Percentiles rank a stretch among this genome's conserved stretches.
phyloP scores from a whole-genome alignment of 2,888 invertebrate genomes.

The Noctua comes region DNA sequence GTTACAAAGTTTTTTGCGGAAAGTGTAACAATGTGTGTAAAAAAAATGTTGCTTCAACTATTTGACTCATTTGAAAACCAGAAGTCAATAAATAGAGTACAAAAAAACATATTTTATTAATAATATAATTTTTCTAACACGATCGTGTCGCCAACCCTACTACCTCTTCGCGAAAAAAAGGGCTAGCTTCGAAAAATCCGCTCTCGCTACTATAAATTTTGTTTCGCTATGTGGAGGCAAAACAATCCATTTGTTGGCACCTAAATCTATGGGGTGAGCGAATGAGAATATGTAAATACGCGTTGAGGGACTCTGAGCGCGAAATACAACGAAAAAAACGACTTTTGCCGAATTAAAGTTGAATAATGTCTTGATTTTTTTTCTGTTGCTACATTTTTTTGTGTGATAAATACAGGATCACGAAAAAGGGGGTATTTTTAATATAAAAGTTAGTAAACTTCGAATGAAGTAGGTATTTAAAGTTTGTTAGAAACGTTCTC shows the following conservation, averaged over 20 bases:
- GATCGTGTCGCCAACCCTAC: slow-evolving; percentile 59
- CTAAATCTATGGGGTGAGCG: slow-evolving; percentile 83
- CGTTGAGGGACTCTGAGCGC: slow-evolving; percentile 65
- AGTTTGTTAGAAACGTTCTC: neutral
- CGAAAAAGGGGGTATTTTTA: neutral
- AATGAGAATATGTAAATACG: slow-evolving; percentile 83
- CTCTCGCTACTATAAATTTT: slow-evolving; percentile 82
- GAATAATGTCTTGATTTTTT: slow-evolving; percentile 75
- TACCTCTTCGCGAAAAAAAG: slow-evolving; percentile 56
- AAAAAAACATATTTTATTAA: neutral
- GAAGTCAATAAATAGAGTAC: neutral
- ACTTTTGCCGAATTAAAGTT: slow-evolving; percentile 60
- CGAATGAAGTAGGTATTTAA: neutral
- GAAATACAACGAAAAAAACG: slow-evolving; percentile 61
- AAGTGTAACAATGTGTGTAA: neutral
- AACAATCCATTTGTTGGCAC: slow-evolving; percentile 88
- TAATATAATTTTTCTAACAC: neutral
- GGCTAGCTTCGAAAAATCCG: slow-evolving; percentile 74
- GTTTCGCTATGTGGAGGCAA: slow-evolving; percentile 79
- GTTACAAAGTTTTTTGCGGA: neutral
- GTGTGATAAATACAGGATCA: neutral
- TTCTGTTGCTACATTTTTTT: slow-evolving; percentile 32
- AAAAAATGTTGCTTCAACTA: neutral
- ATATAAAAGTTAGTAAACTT: neutral
- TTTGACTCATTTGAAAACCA: neutral